Evolutionary conservation across 1,140 invertebrate species (phyloP).

Genomic region (Drosophila punjabiensis): DNA sequence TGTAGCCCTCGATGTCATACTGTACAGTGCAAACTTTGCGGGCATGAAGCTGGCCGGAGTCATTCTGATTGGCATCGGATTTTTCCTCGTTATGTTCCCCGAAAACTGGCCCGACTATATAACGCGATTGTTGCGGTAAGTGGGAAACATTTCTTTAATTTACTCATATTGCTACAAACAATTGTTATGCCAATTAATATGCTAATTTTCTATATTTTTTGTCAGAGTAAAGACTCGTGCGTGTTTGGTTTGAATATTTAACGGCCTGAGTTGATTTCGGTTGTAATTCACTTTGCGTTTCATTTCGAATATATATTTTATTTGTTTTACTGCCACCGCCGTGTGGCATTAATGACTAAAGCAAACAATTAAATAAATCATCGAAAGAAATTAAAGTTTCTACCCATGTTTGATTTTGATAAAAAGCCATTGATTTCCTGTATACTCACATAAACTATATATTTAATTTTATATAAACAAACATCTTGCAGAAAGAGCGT

Average conservation of each 20-base stretch:
- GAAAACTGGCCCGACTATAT: conserved; percentile 98
- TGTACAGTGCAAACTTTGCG: conserved; percentile 94
- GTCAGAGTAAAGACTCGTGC: conserved; percentile 66
- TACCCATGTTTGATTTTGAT: conserved; percentile 45
- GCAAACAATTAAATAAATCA: conserved; percentile 44
- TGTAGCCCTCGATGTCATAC: conserved; percentile 93
- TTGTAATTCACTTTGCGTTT: conserved; percentile 43
- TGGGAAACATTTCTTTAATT: conserved; percentile 29
- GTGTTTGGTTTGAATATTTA: conserved; percentile 68
- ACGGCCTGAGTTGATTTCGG: conserved; percentile 25
- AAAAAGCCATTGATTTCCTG: conserved; percentile 46
- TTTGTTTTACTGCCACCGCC: conserved; percentile 37
- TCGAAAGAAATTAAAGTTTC: conserved; percentile 37
- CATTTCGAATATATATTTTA: conserved; percentile 9
- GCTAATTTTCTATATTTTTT: conserved; percentile 73
- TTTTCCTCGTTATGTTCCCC: conserved; percentile 97
- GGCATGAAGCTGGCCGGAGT: conserved; percentile 98
- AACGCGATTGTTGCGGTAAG: conserved; percentile 93
- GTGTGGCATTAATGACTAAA: conserved; percentile 46
- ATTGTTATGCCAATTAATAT: conserved; percentile 62
- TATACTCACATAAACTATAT: conserved; percentile 74
- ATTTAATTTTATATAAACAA: conserved; percentile 81
- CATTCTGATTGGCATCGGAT: conserved; percentile 95
- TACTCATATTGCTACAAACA: conserved; percentile 69
- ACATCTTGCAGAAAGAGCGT: conserved; percentile 86